Base-by-base conservation (phyloP, 2,888 invertebrate species). In the Dasysyrphus albostriatus region DNA sequence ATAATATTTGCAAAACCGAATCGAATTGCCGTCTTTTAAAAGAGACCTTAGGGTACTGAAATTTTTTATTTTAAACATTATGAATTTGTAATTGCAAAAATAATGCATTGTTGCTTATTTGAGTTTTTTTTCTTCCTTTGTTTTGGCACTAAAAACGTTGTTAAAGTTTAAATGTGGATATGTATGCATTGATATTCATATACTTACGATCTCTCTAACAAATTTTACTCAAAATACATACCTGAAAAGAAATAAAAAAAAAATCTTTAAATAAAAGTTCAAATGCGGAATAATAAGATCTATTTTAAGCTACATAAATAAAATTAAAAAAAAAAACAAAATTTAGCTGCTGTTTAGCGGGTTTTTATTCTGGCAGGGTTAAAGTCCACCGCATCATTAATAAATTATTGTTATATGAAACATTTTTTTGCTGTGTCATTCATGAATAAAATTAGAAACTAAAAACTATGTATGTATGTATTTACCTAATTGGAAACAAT, bases 201-300 rank as follows among this genome's bases (percentile, higher is more conserved):
- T 56, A 56, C 56, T 34, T 34, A 56, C 56, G 56, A 56, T 32
- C 9, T 5, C 32, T 1, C n/a, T 4, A 56, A 8, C n/a, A 1
- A 32, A 9, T 34, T 56, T 32, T 51, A 5, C 29, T 56, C 9
- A 56, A 56, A 32, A 56, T 56, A 56, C 56, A 56, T 56, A 56
- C 56, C 56, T 56, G 32, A 56, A 56, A 56, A n/a, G 4, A 56
- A 56, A 56, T n/a, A n/a, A 16, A 56, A 32, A 56, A n/a, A 32
- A 8, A 16, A 56, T 16, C 32, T 9, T 56, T 34, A 56, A 34
- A 34, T 34, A 16, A 34, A 56, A 56, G 56, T 56, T 34, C 56
- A 16, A 56, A 56, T 56, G 56, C 9, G 9, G n/a, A 56, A 56
- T 56, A 56, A 56, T 56, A 56, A 34, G 9, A 56, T 56, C 56